phyloP scores from a whole-genome alignment of 2,113 vertebrate species.

The Megalops atlanticus region DNA sequence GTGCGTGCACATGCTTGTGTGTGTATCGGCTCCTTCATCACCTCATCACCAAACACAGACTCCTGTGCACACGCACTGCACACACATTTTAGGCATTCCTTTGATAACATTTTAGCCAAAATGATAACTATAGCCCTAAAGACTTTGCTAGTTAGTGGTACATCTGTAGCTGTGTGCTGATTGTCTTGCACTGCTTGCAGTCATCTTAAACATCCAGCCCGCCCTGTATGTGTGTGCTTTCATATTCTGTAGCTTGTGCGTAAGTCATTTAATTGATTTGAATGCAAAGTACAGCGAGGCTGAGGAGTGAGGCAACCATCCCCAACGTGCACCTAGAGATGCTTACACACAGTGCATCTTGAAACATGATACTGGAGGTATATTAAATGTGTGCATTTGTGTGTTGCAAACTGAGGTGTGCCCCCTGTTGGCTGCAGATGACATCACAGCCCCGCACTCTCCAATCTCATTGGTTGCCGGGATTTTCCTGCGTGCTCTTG shows the following conservation, averaged over 20 bases:
- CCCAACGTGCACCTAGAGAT: neutral
- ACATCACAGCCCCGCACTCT: rapidly evolving
- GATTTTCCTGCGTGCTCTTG: neutral
- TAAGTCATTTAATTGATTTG: neutral
- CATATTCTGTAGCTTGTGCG: neutral
- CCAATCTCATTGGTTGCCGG: neutral
- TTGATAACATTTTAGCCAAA: too few species aligned
- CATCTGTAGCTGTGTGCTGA: too few species aligned
- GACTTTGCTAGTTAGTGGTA: too few species aligned
- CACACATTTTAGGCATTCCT: too few species aligned
- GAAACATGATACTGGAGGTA: neutral
- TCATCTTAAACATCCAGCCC: neutral
- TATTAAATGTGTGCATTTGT: neutral
- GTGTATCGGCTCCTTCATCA: too few species aligned
- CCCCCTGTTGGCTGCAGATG: neutral
- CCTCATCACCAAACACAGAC: neutral
- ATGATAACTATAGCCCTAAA: too few species aligned
- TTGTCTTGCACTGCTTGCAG: too few species aligned
- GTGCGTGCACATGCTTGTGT: neutral
- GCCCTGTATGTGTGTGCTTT: neutral
- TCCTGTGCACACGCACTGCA: neutral
- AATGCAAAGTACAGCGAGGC: neutral
- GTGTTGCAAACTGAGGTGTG: too few species aligned
- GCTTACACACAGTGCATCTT: neutral
- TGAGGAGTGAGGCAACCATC: too few species aligned